phyloP scores from a whole-genome alignment of 2,113 vertebrate genomes.

The Orientallactaga bullata region DNA sequence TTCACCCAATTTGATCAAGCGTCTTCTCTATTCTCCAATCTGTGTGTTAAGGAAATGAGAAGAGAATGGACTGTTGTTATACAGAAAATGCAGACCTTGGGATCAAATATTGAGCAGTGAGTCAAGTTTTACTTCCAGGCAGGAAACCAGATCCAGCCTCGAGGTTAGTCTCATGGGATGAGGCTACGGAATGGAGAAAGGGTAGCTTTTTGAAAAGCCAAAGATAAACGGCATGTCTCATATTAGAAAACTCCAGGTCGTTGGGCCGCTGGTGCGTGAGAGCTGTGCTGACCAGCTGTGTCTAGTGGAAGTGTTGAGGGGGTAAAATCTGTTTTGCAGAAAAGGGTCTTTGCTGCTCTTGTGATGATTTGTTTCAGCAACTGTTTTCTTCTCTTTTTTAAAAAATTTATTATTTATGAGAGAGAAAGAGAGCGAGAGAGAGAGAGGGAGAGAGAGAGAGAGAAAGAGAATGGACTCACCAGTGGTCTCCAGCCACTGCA shows the following conservation, averaged over 20 bases:
- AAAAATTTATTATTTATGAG: too few relatives aligned
- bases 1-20: background rate
- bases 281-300: background rate
- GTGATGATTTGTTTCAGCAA: accelerated
- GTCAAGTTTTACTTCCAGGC: background rate
- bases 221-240: background rate
- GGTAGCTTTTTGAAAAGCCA: background rate
- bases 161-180: background rate
- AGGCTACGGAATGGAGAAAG: background rate
- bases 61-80: background rate
- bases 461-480: too few relatives aligned
- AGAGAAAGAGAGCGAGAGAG: too few relatives aligned
- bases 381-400: too few relatives aligned
- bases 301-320: accelerated
- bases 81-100: background rate
- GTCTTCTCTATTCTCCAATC: background rate
- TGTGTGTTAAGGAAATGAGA: background rate
- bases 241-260: background rate
- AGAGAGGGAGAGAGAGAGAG: too few relatives aligned
- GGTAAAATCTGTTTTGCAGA: too few relatives aligned
- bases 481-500: too few relatives aligned
- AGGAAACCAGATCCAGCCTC: background rate
- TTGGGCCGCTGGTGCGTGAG: background rate
- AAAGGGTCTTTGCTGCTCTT: background rate
- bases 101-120: background rate